Conservation (phyloP, 2,113 vertebrate genomes). For the Ahaetulla prasina region DNA sequence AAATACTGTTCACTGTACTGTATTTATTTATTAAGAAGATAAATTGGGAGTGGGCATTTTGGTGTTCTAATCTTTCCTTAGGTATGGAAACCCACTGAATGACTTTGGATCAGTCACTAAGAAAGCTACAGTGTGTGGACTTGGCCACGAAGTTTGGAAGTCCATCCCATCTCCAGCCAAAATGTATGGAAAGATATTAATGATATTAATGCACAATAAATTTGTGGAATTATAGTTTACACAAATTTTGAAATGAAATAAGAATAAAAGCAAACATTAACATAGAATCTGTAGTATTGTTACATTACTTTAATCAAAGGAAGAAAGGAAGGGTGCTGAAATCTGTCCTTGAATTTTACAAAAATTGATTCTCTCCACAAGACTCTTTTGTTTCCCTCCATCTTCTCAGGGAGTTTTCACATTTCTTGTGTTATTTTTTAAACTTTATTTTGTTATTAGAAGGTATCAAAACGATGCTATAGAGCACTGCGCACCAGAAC, state of each 20-base stretch:
- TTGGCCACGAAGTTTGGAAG: background rate
- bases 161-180: background rate
- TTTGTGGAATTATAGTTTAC: background rate
- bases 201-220: background rate
- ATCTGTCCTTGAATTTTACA: background rate
- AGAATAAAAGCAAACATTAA: background rate
- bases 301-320: background rate
- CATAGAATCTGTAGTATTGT: background rate
- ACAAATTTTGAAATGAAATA: background rate
- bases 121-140: background rate
- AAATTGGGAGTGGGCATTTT: background rate
- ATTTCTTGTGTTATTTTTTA: background rate
- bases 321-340: background rate
- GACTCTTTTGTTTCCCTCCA: background rate
- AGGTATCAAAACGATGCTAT: too few species aligned
- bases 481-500: too few species aligned
- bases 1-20: too few species aligned
- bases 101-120: background rate
- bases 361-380: background rate
- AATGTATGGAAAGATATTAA: background rate
- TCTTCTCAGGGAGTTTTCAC: background rate
- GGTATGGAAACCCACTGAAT: background rate
- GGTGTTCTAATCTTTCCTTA: background rate
- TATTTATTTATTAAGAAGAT: background rate
- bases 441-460: background rate